Evolutionary conservation across 2,797 vertebrate species (phyloP).

Genomic region (Cuniculus paca): DNA sequence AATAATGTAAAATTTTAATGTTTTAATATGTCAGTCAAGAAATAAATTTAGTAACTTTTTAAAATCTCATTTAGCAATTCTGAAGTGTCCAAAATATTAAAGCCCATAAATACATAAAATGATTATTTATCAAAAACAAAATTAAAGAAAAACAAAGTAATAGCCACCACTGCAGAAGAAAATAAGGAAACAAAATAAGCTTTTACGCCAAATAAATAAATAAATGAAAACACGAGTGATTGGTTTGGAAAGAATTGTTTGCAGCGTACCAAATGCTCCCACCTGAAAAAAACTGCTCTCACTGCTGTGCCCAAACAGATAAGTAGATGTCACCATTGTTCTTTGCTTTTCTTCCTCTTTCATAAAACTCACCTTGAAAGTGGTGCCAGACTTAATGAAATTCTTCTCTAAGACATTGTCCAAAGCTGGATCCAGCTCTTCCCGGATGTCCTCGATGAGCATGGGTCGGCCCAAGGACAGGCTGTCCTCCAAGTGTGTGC

Average conservation of each 20-base stretch:
- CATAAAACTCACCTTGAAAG: slow-evolving; percentile 86
- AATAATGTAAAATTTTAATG: neutral
- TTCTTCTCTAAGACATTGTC: slow-evolving; percentile 91
- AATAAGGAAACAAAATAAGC: neutral
- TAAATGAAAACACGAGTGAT: neutral
- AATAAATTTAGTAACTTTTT: neutral
- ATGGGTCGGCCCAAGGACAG: slow-evolving; percentile 89
- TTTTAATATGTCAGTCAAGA: neutral
- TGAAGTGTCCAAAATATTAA: neutral
- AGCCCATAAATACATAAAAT: neutral
- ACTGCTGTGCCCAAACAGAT: slow-evolving; percentile 66
- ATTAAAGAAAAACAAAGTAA: neutral
- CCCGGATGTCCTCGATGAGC: slow-evolving; percentile 90
- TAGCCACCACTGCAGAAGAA: neutral
- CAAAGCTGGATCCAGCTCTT: slow-evolving; percentile 90
- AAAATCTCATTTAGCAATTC: neutral
- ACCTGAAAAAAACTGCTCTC: neutral
- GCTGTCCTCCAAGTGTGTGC: slow-evolving; percentile 88
- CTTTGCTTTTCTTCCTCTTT: neutral
- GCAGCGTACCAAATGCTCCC: neutral
- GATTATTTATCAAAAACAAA: neutral
- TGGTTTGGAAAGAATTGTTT: neutral
- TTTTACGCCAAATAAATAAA: neutral
- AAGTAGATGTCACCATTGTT: slow-evolving; percentile 73
- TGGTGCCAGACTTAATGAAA: slow-evolving; percentile 89